Base-by-base conservation (phyloP, 35 echinoderm and acorn worm genomes). In the Heliocidaris erythrogramma region DNA sequence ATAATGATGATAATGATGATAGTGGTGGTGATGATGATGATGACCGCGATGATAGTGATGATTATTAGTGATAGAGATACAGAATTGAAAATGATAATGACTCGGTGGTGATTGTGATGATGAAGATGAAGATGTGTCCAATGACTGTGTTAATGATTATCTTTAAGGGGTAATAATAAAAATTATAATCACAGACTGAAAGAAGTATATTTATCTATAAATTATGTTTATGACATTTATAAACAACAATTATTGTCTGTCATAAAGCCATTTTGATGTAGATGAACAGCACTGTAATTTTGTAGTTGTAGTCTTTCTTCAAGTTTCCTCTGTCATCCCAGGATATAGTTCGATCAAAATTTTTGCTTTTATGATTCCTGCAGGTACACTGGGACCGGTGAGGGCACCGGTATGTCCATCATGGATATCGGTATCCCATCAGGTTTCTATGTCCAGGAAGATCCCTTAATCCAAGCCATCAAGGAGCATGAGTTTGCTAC, bases 361-460 rank as follows among this genome's bases (percentile, higher is more conserved):
- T 35, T 30, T 24, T 7, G 32, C 31, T 48, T 17, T 89, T 30
- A 7, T 7, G 9, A 48, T 89, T 42, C 32, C 87, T n/a, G 16
- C 87, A 89, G 87, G 32, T 96, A 96, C 32, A 31, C 60, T 35
- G 95, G 95, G 4, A 86, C 48, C 18, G 85, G 94, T 30, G 86
- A 17, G 7, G 27, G 60, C 4, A 88, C 93, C 27, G 95, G 95
- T 48, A 96, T 96, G 95, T 12, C 93, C 30, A 96, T 96, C 30
- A 65, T 96, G 85, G 85, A 88, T 10, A 50, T 94, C 8, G 95
- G 95, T 85, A 18, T 96, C 24, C 93, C 93, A 47, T 96, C 95
- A 29, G 95, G 95, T 24, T 96, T 96, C 92, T 94, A 94, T 8
- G 93, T 65, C 2, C 31, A 88, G 48, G 93, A 94, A 32, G 93